These are phyloP conservation scores for Leptinotarsa tumamoca DNA, from an alignment of 2,888 invertebrate species.

Conservation along the genomic window DNA sequence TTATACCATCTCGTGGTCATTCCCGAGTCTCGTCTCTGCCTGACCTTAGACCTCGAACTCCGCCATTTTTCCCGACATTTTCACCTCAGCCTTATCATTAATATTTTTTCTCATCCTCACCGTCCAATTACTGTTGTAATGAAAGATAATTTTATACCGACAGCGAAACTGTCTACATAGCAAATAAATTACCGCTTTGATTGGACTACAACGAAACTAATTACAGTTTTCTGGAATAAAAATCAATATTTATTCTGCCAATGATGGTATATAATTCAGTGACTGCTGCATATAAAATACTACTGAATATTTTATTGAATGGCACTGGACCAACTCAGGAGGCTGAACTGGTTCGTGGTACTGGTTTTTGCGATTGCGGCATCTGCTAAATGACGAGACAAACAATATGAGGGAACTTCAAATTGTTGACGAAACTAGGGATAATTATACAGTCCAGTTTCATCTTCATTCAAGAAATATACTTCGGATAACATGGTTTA, in stretches of 20 bases:
- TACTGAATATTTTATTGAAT: constrained; percentile 14
- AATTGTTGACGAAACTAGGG: neutral
- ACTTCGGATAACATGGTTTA: no score
- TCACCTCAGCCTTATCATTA: constrained; percentile 20
- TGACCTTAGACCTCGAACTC: constrained; percentile 30
- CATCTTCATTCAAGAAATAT: no score
- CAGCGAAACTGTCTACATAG: constrained; percentile 7
- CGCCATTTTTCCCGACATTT: constrained; percentile 18
- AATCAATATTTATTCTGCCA: constrained; percentile 17
- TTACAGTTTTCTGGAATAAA: constrained; percentile 13
- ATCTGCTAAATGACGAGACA: neutral
- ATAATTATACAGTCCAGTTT: no score
- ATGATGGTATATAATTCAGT: constrained; percentile 9
- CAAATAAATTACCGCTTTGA: constrained; percentile 20
- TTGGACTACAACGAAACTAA: constrained; percentile 22
- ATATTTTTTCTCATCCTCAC: neutral
- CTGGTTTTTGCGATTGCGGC: constrained; percentile 16
- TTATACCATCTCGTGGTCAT: constrained; percentile 38
- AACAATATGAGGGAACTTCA: neutral
- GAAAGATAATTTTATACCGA: constrained; percentile 26
- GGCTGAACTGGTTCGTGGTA: constrained; percentile 12
- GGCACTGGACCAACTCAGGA: neutral
- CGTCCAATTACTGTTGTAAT: constrained; percentile 18
- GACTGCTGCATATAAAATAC: constrained; percentile 13
- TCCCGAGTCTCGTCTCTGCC: constrained; percentile 27